These are phyloP conservation scores for Chelonus formosanus DNA, from an alignment of 2,888 invertebrate species.

Conservation along the genomic window DNA sequence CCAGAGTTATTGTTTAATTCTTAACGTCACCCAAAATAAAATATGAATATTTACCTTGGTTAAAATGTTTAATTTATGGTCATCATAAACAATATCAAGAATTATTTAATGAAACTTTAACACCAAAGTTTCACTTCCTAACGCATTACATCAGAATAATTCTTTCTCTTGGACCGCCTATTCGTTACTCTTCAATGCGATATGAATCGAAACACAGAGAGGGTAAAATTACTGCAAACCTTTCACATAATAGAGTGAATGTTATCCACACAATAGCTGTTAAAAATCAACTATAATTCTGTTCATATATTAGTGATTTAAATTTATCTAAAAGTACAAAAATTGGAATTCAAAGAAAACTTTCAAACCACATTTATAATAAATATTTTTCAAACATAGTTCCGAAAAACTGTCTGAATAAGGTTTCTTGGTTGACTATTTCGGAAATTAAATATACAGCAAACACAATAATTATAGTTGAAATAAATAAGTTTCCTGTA, in stretches of 20 bases:
- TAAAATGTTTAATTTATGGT: background rate
- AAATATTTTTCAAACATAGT: no score
- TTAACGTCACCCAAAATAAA: constrained; percentile 1
- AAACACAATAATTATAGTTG: no score
- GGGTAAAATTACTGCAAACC: background rate
- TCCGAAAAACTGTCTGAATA: no score
- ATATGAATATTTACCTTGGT: background rate
- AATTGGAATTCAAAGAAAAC: no score
- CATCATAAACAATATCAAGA: background rate
- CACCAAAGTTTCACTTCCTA: background rate
- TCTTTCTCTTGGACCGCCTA: background rate
- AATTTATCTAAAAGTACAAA: no score
- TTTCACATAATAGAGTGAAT: constrained; percentile 8
- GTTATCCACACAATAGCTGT: no score
- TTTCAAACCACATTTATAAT: no score
- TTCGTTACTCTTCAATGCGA: background rate
- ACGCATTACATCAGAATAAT: background rate
- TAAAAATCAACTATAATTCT: no score
- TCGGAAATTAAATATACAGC: no score
- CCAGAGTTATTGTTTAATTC: constrained; percentile 2
- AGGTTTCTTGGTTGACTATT: no score
- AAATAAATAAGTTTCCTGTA: no score
- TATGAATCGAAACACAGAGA: constrained; percentile 6
- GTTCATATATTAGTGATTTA: no score
- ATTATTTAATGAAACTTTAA: background rate